Evolutionary conservation across 2,797 vertebrate genomes (phyloP).

Genomic region (Enteromius anoplus): DNA sequence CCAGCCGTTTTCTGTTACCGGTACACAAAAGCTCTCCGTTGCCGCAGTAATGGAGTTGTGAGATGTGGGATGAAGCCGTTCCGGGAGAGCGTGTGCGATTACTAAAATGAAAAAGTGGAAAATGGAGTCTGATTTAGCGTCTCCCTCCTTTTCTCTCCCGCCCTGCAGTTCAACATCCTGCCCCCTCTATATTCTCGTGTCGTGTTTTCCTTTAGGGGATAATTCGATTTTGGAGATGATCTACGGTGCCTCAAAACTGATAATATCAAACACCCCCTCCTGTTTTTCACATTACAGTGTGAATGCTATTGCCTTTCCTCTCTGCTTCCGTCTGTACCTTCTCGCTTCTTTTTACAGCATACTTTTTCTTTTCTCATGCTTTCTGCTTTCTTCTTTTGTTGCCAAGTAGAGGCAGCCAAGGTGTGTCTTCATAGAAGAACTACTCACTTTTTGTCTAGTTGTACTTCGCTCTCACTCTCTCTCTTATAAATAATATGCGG

Average conservation of each 20-base stretch:
- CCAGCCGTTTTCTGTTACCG: slow-evolving; percentile 41
- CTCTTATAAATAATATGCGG: slow-evolving; percentile 21
- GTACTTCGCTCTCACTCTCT: neutral
- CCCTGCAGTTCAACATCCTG: slow-evolving; percentile 43
- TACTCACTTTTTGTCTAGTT: slow-evolving; percentile 28
- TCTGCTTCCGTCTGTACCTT: slow-evolving; percentile 17
- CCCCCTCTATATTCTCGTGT: slow-evolving; percentile 44
- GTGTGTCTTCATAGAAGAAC: neutral
- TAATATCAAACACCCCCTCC: slow-evolving; percentile 62
- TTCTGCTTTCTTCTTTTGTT: slow-evolving; percentile 20
- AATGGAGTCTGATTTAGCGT: slow-evolving; percentile 47
- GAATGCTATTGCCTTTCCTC: slow-evolving; percentile 34
- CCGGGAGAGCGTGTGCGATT: slow-evolving; percentile 50
- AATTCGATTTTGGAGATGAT: slow-evolving; percentile 66
- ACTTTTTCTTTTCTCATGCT: slow-evolving; percentile 27
- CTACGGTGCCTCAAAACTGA: slow-evolving; percentile 61
- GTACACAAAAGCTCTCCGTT: slow-evolving; percentile 43
- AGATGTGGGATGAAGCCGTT: slow-evolving; percentile 54
- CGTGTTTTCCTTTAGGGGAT: slow-evolving; percentile 58
- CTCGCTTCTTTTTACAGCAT: slow-evolving; percentile 26
- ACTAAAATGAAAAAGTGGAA: slow-evolving; percentile 59
- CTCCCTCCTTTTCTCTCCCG: slow-evolving; percentile 45
- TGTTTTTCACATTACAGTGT: slow-evolving; percentile 49
- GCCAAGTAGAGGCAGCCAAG: slow-evolving; percentile 20
- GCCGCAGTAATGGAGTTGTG: slow-evolving; percentile 55